These are phyloP conservation scores for Branchellion lobata DNA, from an alignment of 2,888 invertebrate genomes.

Conservation along the genomic window DNA sequence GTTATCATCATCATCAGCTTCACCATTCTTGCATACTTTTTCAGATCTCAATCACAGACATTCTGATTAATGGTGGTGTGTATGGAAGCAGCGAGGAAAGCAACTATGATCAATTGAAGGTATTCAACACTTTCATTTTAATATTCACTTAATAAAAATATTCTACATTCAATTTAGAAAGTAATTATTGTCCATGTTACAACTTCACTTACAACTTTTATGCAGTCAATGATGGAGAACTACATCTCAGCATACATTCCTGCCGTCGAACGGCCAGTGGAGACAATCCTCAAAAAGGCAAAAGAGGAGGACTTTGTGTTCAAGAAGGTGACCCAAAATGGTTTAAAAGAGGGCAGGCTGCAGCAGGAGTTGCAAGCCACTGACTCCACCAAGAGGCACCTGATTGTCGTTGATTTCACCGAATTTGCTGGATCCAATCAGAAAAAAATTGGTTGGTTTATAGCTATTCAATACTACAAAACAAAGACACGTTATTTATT, in stretches of 20 bases:
- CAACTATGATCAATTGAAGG: slow-evolving; percentile 33
- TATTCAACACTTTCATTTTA: not conserved
- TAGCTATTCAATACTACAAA: not conserved
- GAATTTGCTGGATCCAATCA: not conserved
- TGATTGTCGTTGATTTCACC: slow-evolving; percentile 25
- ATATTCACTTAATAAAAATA: not conserved
- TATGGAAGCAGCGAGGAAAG: slow-evolving; percentile 25
- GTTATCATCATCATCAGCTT: not conserved
- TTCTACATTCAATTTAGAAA: not conserved
- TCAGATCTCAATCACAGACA: slow-evolving; percentile 35
- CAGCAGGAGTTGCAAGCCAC: not conserved
- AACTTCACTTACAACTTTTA: not conserved
- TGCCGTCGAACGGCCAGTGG: slow-evolving; percentile 12
- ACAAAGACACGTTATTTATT: not conserved
- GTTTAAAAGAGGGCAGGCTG: not conserved
- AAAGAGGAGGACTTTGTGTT: not conserved
- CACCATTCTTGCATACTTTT: not conserved
- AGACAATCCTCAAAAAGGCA: slow-evolving; percentile 14
- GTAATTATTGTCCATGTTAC: not conserved
- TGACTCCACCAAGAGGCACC: not conserved
- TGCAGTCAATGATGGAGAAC: slow-evolving; percentile 23
- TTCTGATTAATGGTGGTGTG: slow-evolving; percentile 32
- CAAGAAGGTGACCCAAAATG: not conserved
- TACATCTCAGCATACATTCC: slow-evolving; percentile 33
- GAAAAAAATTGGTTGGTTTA: slow-evolving; percentile 25